phyloP scores from a whole-genome alignment of 2,888 invertebrate species.

The Amphimallon solstitiale region DNA sequence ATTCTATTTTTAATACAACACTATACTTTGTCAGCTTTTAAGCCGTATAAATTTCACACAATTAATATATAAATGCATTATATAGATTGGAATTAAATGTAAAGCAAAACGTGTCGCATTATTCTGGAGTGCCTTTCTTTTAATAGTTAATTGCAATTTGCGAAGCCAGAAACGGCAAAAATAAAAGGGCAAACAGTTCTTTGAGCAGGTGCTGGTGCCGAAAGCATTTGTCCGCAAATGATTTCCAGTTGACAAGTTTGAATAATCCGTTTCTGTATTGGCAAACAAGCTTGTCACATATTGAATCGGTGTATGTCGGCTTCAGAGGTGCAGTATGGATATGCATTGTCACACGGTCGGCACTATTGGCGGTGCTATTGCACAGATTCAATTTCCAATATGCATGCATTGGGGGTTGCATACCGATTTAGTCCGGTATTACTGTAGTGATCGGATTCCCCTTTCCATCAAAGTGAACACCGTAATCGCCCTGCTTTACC shows the following conservation, averaged over 20 bases:
- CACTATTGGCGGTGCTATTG: slow-evolving; percentile 59
- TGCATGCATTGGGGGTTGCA: slow-evolving; percentile 57
- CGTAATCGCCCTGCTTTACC: slow-evolving; percentile 32
- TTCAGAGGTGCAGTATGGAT: slow-evolving; percentile 52
- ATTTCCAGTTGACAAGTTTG: slow-evolving; percentile 61
- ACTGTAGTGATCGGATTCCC: slow-evolving; percentile 59
- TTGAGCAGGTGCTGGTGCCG: slow-evolving; percentile 35
- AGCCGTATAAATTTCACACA: no score
- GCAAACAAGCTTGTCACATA: slow-evolving; percentile 61
- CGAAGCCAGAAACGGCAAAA: slow-evolving; percentile 24
- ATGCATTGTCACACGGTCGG: slow-evolving; percentile 59
- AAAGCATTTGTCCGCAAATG: slow-evolving; percentile 54
- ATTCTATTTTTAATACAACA: no score
- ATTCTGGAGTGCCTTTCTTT: slow-evolving; percentile 18
- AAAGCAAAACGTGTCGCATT: background rate
- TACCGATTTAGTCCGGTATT: slow-evolving; percentile 58
- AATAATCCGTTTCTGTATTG: slow-evolving; percentile 60
- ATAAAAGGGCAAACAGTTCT: slow-evolving; percentile 38
- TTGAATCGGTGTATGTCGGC: slow-evolving; percentile 54
- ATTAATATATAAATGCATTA: background rate
- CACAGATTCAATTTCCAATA: slow-evolving; percentile 64
- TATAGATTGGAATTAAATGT: background rate
- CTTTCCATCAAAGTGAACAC: slow-evolving; percentile 45
- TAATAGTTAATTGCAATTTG: slow-evolving; percentile 29
- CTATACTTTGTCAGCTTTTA: no score